Conservation (phyloP, 2,113 vertebrate species). For the Dolichotis patagonum region DNA sequence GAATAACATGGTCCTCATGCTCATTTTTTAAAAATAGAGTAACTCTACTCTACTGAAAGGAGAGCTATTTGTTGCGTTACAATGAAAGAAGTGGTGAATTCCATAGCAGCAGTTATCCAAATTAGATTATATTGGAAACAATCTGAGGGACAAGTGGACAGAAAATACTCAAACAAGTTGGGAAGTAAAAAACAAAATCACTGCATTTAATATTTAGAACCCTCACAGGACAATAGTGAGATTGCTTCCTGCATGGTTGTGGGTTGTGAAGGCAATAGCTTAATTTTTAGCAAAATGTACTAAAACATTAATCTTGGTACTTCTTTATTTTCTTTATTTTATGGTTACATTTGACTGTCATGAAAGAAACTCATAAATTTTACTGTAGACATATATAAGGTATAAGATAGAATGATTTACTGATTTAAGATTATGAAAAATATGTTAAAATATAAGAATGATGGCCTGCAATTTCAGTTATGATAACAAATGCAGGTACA, state of each 20-base stretch:
- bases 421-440: background rate
- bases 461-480: background rate
- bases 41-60: background rate
- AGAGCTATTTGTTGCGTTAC: background rate
- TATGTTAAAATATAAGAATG: background rate
- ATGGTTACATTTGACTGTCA: background rate
- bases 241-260: background rate
- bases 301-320: background rate
- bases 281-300: background rate
- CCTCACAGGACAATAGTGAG: background rate
- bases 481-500: background rate
- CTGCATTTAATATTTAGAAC: background rate
- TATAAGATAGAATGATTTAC: background rate
- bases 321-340: background rate
- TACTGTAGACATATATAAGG: fast-evolving
- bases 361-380: background rate
- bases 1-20: fast-evolving
- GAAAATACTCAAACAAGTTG: background rate
- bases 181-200: background rate
- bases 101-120: background rate
- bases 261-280: fast-evolving
- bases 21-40: background rate
- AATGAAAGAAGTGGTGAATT: background rate
- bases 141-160: background rate
- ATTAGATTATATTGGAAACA: background rate